Percentiles rank a stretch among this genome's conserved stretches.
phyloP scores from a whole-genome alignment of 92 coral and sea anemone species.

The Phenganax marumi region DNA sequence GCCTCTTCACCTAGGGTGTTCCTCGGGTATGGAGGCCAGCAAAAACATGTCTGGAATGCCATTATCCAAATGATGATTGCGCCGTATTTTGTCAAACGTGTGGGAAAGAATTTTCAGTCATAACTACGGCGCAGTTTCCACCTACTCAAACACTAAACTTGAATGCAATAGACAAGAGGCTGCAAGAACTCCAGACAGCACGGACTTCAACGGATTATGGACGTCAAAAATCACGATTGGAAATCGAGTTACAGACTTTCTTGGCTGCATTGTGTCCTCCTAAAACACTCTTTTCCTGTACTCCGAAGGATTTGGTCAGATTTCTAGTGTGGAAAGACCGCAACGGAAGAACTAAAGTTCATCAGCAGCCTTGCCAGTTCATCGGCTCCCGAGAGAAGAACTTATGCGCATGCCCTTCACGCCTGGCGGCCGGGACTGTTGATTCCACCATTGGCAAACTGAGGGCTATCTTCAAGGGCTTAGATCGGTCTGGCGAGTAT shows the following conservation, averaged over 20 bases:
- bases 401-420: neutral
- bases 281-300: conserved; percentile 5
- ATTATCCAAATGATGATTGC: conserved; percentile 54
- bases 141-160: neutral
- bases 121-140: neutral
- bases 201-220: conserved; percentile 31
- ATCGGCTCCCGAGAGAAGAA: conserved; percentile 1
- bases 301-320: conserved; percentile 23
- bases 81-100: conserved; percentile 36
- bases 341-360: conserved; percentile 38
- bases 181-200: conserved; percentile 7
- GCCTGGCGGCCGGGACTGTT: conserved; percentile 69
- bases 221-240: conserved; percentile 40
- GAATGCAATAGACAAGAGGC: conserved; percentile 19
- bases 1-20: conserved; percentile 13
- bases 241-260: conserved; percentile 28
- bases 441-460: conserved; percentile 58
- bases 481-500: conserved; percentile 63
- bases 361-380: conserved; percentile 16
- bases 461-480: conserved; percentile 44
- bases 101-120: neutral
- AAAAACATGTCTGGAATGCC: conserved; percentile 8
- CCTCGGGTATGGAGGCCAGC: conserved; percentile 32
- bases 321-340: conserved; percentile 42
- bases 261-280: conserved; percentile 25